These are phyloP conservation scores for Zygaena filipendulae DNA, from an alignment of 2,888 invertebrate species.

Conservation along the genomic window DNA sequence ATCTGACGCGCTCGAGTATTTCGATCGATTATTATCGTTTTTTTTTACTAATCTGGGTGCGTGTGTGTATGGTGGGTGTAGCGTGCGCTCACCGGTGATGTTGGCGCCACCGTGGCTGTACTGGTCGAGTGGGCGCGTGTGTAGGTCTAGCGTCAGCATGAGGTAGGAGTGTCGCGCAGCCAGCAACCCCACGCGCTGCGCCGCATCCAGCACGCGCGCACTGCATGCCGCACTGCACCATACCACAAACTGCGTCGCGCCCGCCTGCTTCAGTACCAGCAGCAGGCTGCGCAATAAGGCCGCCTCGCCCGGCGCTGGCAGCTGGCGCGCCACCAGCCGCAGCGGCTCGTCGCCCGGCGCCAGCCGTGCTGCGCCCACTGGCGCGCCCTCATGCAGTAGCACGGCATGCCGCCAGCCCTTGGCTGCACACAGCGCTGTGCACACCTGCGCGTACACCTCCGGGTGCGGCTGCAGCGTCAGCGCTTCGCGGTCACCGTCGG, in stretches of 20 bases:
- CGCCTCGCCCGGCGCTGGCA: slow-evolving; percentile 37
- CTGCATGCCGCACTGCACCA: slow-evolving; percentile 40
- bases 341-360: slow-evolving; percentile 21
- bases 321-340: slow-evolving; percentile 32
- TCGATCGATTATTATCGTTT: too few species aligned
- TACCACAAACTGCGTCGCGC: slow-evolving; percentile 34
- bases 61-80: slow-evolving; percentile 27
- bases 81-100: slow-evolving; percentile 35
- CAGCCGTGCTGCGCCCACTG: slow-evolving; percentile 17
- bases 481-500: too few species aligned
- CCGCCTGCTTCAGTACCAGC: slow-evolving; percentile 44
- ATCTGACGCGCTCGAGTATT: too few species aligned
- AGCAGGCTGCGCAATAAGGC: slow-evolving; percentile 38
- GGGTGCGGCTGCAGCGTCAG: too few species aligned
- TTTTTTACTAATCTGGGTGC: too few species aligned
- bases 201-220: slow-evolving; percentile 43
- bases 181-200: slow-evolving; percentile 54
- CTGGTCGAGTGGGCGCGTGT: slow-evolving; percentile 30
- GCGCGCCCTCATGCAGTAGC: slow-evolving; percentile 43
- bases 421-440: slow-evolving; percentile 30
- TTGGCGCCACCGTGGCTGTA: slow-evolving; percentile 55
- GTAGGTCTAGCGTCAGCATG: slow-evolving; percentile 40
- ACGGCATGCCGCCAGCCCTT: slow-evolving; percentile 49
- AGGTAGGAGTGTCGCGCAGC: slow-evolving; percentile 40
- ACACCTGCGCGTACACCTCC: too few species aligned